Percentiles rank a stretch among this genome's conserved stretches.
Conservation (phyloP, 2,113 vertebrate species). For the Hypomesus transpacificus region DNA sequence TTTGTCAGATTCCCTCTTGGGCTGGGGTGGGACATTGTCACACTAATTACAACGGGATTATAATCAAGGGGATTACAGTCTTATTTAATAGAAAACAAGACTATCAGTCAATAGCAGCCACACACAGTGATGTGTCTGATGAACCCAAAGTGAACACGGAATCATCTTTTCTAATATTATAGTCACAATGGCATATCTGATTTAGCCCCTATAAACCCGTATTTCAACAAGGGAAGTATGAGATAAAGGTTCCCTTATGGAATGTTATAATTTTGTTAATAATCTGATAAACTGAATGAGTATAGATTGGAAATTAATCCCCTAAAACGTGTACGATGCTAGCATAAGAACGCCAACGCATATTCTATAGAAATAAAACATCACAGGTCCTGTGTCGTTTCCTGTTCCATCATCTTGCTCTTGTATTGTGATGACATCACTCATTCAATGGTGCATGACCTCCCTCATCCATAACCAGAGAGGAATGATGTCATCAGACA, state of each 20-base stretch:
- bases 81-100: constrained; percentile 55
- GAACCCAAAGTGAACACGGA: constrained; percentile 26
- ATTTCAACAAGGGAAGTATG: too few species aligned
- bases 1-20: constrained; percentile 35
- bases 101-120: constrained; percentile 49
- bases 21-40: constrained; percentile 38
- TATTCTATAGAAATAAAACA: too few species aligned
- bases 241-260: too few species aligned
- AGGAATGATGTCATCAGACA: constrained; percentile 7
- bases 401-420: neutral
- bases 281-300: too few species aligned
- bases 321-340: too few species aligned
- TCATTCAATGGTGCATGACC: neutral
- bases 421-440: neutral
- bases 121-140: constrained; percentile 27
- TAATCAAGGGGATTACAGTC: constrained; percentile 54
- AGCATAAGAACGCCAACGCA: too few species aligned
- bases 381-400: neutral
- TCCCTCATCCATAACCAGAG: neutral
- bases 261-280: too few species aligned
- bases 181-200: neutral
- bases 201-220: too few species aligned
- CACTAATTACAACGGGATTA: constrained; percentile 55
- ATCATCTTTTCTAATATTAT: constrained; percentile 30
- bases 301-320: too few species aligned